Conservation (phyloP, 2,888 invertebrate species). For the Folsomia candida region DNA sequence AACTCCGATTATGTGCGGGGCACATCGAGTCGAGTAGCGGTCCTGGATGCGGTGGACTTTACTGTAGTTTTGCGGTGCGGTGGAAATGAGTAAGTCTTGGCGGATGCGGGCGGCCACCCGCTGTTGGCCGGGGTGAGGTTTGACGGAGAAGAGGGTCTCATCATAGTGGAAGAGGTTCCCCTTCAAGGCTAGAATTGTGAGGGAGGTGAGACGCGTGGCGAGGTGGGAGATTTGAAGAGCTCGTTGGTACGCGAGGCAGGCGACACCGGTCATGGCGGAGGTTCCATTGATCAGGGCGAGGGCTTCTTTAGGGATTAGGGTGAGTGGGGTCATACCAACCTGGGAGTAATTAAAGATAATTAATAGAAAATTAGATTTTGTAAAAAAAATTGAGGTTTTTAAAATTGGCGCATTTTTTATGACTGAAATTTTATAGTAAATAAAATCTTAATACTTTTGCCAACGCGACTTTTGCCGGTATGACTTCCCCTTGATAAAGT, state of each 20-base stretch:
- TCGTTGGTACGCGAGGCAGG: slow-evolving; percentile 9
- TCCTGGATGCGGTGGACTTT: slow-evolving; percentile 10
- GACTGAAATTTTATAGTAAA: too few species aligned
- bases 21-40: slow-evolving; percentile 22
- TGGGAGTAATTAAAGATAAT: too few species aligned
- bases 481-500: slow-evolving; percentile 1
- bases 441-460: slow-evolving; percentile 9
- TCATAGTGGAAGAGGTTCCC: slow-evolving; percentile 15
- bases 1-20: slow-evolving; percentile 20
- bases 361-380: too few species aligned
- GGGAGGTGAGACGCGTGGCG: slow-evolving; percentile 12
- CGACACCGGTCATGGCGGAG: slow-evolving; percentile 19
- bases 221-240: slow-evolving; percentile 4
- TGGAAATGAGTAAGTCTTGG: neutral
- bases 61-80: neutral
- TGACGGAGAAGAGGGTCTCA: slow-evolving; percentile 8
- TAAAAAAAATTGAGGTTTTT: too few species aligned
- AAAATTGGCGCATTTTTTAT: too few species aligned
- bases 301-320: slow-evolving; percentile 8
- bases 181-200: slow-evolving; percentile 6
- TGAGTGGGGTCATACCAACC: slow-evolving; percentile 6
- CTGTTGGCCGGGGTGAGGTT: slow-evolving; percentile 9
- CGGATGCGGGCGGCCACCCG: slow-evolving; percentile 11
- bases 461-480: neutral
- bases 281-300: slow-evolving; percentile 20